phyloP scores from a whole-genome alignment of 2,113 vertebrate genomes.

The Strix aluco region DNA sequence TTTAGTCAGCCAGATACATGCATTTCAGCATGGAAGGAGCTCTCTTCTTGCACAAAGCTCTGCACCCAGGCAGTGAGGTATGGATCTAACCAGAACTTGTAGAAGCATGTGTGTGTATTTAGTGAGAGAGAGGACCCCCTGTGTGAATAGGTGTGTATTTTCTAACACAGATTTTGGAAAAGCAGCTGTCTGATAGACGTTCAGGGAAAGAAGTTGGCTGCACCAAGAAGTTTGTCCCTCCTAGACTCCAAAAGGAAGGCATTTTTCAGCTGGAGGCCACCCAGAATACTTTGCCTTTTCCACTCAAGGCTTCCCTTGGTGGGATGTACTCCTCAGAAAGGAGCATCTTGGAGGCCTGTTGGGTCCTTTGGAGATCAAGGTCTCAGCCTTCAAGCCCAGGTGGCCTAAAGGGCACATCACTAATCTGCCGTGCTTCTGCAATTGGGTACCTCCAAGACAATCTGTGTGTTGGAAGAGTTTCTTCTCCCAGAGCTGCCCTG shows the following conservation, averaged over 20 bases:
- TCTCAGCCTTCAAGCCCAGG: not conserved
- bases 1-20: not conserved
- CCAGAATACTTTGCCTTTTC: not conserved
- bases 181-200: not conserved
- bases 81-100: not conserved
- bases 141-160: rapidly evolving
- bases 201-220: not conserved
- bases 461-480: not conserved
- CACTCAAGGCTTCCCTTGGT: not conserved
- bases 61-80: not conserved
- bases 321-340: not conserved
- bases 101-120: not conserved
- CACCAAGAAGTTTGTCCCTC: not conserved
- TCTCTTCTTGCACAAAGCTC: not conserved
- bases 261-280: not conserved
- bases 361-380: not conserved
- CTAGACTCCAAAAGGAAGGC: not conserved
- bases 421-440: not conserved
- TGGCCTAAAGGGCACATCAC: not conserved
- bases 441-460: not conserved
- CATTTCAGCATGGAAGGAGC: not conserved
- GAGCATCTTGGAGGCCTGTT: not conserved
- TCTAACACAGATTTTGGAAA: not conserved
- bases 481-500: not conserved
- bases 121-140: not conserved